These are phyloP conservation scores for Rhynchopsitta pachyrhyncha DNA, from an alignment of 2,113 vertebrate genomes.

Conservation along the genomic window DNA sequence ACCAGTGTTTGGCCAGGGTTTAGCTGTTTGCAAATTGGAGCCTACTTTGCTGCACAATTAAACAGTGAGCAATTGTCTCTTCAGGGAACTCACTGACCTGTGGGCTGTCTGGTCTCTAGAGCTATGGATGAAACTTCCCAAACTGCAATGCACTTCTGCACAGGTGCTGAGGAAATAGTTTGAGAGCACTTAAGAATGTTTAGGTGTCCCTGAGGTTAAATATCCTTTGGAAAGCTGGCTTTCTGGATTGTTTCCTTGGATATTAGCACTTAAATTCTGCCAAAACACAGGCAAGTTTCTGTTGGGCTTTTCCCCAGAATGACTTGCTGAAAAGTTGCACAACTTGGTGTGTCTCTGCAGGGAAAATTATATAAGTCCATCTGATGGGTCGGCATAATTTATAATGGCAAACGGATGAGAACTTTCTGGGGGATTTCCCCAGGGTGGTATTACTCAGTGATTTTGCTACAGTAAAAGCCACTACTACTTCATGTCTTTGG, in stretches of 20 bases:
- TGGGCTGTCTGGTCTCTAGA: not conserved
- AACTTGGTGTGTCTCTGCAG: not conserved
- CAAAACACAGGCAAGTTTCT: not conserved
- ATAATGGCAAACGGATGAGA: slow-evolving; percentile 63
- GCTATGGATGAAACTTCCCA: not conserved
- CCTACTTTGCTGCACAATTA: not conserved
- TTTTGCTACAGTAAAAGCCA: slow-evolving; percentile 13
- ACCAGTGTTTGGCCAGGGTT: not conserved
- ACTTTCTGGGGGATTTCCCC: slow-evolving; percentile 23
- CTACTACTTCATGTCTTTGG: slow-evolving; percentile 40
- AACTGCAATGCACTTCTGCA: not conserved
- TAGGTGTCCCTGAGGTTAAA: slow-evolving; percentile 39
- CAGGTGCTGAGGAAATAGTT: slow-evolving; percentile 39
- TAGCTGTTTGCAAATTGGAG: not conserved
- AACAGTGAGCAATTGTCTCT: not conserved
- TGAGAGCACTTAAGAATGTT: not conserved
- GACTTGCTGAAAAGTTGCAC: slow-evolving; percentile 45
- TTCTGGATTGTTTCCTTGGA: slow-evolving; percentile 38
- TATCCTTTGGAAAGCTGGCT: slow-evolving; percentile 41
- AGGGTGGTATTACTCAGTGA: slow-evolving; percentile 10
- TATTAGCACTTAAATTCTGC: slow-evolving; percentile 29
- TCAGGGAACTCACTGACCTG: not conserved
- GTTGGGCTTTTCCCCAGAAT: not conserved
- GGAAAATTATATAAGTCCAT: slow-evolving; percentile 39
- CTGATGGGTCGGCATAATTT: slow-evolving; percentile 37